A percentile compares a stretch with the other conserved stretches of the same genome.
These are phyloP conservation scores for Protodeltote pygarga DNA, from an alignment of 2,888 invertebrate genomes.

Conservation along the genomic window DNA sequence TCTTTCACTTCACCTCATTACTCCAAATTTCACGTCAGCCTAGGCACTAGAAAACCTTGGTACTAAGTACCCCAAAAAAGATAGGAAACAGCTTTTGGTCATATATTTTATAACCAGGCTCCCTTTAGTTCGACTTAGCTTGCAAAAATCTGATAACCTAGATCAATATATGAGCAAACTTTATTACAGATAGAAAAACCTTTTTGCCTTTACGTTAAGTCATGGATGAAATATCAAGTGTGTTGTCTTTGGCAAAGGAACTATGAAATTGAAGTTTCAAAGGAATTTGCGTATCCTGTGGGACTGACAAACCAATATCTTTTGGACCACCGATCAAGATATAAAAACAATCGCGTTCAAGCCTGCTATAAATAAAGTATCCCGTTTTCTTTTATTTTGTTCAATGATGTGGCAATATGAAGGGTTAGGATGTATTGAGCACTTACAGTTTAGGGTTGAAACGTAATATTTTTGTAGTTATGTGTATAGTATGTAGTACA, in stretches of 20 bases:
- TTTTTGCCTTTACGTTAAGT: conserved; percentile 7
- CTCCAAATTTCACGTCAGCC: no score
- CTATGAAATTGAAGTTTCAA: conserved; percentile 43
- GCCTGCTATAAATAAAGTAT: conserved; percentile 11
- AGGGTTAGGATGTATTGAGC: background rate
- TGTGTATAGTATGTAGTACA: no score
- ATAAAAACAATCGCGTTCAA: conserved; percentile 26
- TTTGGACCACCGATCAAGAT: conserved; percentile 16
- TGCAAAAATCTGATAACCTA: background rate
- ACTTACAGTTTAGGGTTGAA: background rate
- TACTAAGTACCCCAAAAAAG: no score
- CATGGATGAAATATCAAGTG: conserved; percentile 12
- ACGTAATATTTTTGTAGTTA: no score
- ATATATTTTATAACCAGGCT: no score
- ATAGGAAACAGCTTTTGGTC: no score
- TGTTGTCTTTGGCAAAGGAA: conserved; percentile 12
- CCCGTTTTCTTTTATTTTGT: conserved; percentile 5
- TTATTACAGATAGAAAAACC: conserved; percentile 6
- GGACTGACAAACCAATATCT: conserved; percentile 34
- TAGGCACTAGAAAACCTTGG: no score
- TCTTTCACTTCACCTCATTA: no score
- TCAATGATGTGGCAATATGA: background rate
- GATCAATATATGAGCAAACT: background rate
- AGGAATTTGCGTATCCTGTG: conserved; percentile 18
- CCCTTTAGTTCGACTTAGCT: background rate